Evolutionary conservation across 2,797 vertebrate genomes (phyloP), one percentile per base, ranked within the genome.

Genomic region (Oreochromis mossambicus): DNA sequence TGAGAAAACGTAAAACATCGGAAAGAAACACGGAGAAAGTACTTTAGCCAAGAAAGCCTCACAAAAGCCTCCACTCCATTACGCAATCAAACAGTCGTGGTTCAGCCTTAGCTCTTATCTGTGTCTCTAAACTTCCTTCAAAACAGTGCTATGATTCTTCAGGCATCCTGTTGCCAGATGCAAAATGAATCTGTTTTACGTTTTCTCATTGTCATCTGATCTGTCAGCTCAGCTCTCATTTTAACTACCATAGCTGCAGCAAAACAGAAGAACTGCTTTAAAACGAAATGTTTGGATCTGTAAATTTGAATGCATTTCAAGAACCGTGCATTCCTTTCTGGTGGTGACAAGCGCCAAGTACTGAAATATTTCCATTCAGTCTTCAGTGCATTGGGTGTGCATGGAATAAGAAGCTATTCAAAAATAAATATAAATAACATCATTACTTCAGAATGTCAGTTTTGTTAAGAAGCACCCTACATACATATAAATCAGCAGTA

Each of bases 91-190:
- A 91, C 91, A 80, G 68, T 26, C 58, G 73, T 79, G 83, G 85
- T 77, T 11, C 5, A 91, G 87, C 58, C 78, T 80, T 14, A 54
- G 58, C 61, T 84, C 87, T 93, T 93, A 94, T 95, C 93, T 91
- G 10, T 85, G 88, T 89, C 90, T 85, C 89, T 86, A 83, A 93
- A 92, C 86, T 83, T 90, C 86, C 86, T 87, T 84, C 48, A 83
- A 89, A 92, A 90, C 87, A 83, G 83, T 73, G 87, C 76, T 86
- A 61, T 17, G 86, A 94, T 89, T 93, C 86, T 68, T 90, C 77
- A 80, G 79, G 80, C 93, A 94, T 92, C 87, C 93, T 94, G 90
- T 78, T 91, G 80, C 92, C 93, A 94, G 92, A 95, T 93, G 93
- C 88, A 89, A 79, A 87, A 83, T 84, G 17, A 88, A 90, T 86